Evolutionary conservation across 2,113 vertebrate species (phyloP).

Genomic region (Mustela lutreola): DNA sequence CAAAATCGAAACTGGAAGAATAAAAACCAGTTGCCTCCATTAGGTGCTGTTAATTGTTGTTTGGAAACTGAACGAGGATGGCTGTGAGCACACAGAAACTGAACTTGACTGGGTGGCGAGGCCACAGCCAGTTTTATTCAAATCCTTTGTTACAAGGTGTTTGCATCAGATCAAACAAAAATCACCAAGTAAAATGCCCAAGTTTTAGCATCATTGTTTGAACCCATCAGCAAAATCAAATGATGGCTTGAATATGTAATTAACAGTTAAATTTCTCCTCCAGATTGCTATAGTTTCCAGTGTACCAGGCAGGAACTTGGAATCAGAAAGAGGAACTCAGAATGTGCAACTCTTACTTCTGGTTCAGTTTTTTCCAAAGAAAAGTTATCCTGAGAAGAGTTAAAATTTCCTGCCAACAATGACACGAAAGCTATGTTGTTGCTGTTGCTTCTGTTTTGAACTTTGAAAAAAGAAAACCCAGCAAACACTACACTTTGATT

Average conservation of each 20-base stretch:
- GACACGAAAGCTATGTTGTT: slow-evolving; percentile 30
- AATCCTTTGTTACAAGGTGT: neutral
- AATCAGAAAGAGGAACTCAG: slow-evolving; percentile 48
- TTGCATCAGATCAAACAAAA: slow-evolving; percentile 1
- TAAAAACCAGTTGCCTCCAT: neutral
- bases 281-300: slow-evolving; percentile 12
- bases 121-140: neutral
- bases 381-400: slow-evolving; percentile 71
- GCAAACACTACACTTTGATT: slow-evolving; percentile 77
- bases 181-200: neutral
- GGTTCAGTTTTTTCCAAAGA: neutral
- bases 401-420: slow-evolving; percentile 68
- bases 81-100: neutral
- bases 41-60: neutral
- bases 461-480: slow-evolving; percentile 71
- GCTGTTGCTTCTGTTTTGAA: slow-evolving; percentile 84
- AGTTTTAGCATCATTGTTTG: slow-evolving; percentile 42
- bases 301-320: slow-evolving; percentile 34
- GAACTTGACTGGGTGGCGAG: neutral
- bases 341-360: slow-evolving; percentile 30
- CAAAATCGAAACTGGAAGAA: slow-evolving; percentile 3
- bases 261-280: slow-evolving; percentile 50
- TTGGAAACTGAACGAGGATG: neutral
- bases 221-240: slow-evolving; percentile 49
- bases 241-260: slow-evolving; percentile 50